These are phyloP conservation scores for Monopterus albus DNA, from an alignment of 2,113 vertebrate species.

Conservation along the genomic window DNA sequence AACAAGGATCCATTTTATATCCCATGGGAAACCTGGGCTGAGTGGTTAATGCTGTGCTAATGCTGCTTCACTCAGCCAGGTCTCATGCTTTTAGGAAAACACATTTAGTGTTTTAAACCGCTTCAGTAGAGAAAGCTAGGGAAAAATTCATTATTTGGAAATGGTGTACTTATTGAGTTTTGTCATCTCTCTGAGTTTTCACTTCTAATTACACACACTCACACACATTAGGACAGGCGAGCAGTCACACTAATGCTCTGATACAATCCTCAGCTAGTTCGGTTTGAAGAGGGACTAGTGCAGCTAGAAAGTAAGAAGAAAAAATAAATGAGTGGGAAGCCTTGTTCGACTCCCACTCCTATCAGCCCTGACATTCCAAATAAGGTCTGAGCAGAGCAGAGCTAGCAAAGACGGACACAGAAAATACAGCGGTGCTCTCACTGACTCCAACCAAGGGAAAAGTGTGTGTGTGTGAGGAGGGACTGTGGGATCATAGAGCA, in stretches of 20 bases:
- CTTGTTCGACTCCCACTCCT: slow-evolving; percentile 76
- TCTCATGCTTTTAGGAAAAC: slow-evolving; percentile 66
- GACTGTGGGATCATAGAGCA: slow-evolving; percentile 55
- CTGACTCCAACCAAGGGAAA: slow-evolving; percentile 66
- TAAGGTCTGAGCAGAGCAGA: slow-evolving; percentile 74
- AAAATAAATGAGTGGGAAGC: slow-evolving; percentile 75
- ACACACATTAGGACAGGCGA: slow-evolving; percentile 41
- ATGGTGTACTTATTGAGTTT: slow-evolving; percentile 63
- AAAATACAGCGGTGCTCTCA: slow-evolving; percentile 67
- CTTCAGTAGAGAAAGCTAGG: slow-evolving; percentile 58
- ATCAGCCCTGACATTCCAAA: slow-evolving; percentile 82
- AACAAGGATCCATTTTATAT: slow-evolving; percentile 79
- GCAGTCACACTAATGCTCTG: slow-evolving; percentile 41
- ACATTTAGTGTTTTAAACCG: slow-evolving; percentile 70
- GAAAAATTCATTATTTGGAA: slow-evolving; percentile 55
- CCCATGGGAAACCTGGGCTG: slow-evolving; percentile 75
- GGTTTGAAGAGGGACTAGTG: slow-evolving; percentile 49
- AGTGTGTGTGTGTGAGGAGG: slow-evolving; percentile 29
- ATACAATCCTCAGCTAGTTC: slow-evolving; percentile 47
- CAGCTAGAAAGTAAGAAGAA: slow-evolving; percentile 52
- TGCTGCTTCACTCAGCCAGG: slow-evolving; percentile 70
- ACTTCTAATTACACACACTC: slow-evolving; percentile 51
- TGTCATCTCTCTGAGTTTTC: slow-evolving; percentile 58
- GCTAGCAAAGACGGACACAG: slow-evolving; percentile 65
- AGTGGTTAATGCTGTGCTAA: slow-evolving; percentile 79